Evolutionary conservation across 2,797 vertebrate species (phyloP).

Genomic region (Cirrhinus mrigala): DNA sequence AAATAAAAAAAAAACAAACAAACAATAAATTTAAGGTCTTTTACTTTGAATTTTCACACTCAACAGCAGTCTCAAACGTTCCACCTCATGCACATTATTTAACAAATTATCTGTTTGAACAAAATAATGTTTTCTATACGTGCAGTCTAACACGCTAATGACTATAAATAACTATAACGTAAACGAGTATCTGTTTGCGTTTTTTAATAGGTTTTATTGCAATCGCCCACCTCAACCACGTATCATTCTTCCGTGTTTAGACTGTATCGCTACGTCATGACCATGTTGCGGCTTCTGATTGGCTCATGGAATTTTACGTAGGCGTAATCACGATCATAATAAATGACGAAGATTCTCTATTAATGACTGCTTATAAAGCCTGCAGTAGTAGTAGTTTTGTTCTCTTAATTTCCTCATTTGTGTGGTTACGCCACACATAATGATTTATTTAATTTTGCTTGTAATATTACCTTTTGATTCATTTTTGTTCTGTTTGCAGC

Average conservation of each 20-base stretch:
- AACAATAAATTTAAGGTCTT: neutral
- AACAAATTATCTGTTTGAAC: neutral
- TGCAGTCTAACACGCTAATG: neutral
- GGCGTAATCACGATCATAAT: too few relatives aligned
- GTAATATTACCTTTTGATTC: neutral
- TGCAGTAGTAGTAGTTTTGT: neutral
- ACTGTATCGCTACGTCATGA: constrained; percentile 58
- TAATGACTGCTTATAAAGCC: neutral
- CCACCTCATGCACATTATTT: neutral
- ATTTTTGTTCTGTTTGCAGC: neutral
- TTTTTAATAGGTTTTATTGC: neutral
- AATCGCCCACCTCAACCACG: neutral
- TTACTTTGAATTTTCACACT: constrained; percentile 4
- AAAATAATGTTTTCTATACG: neutral
- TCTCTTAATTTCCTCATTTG: neutral
- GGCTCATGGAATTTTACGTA: constrained; percentile 46
- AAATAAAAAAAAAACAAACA: neutral
- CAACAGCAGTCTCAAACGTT: neutral
- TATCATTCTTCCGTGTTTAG: constrained; percentile 72
- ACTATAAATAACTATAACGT: neutral
- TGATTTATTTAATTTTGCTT: neutral
- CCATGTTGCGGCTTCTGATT: constrained; percentile 62
- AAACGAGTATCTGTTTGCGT: neutral
- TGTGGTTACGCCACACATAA: neutral
- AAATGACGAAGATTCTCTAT: too few relatives aligned